A percentile compares a stretch with the other conserved stretches of the same genome.
Evolutionary conservation across 2,113 vertebrate genomes (phyloP).

Genomic region (Trichechus manatus): DNA sequence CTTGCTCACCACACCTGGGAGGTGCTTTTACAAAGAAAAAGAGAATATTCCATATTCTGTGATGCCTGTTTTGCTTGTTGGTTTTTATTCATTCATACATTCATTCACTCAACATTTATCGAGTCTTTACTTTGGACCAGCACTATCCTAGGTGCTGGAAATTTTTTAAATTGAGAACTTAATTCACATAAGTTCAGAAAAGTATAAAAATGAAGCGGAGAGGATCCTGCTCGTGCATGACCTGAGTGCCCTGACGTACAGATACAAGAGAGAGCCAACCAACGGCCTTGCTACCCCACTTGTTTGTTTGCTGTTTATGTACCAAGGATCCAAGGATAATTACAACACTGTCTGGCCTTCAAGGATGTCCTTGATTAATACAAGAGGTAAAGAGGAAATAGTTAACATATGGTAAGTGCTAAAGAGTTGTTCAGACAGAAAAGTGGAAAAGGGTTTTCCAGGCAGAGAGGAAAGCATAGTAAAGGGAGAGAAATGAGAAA

Average conservation of each 20-base stretch:
- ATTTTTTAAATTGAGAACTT: not conserved
- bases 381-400: not conserved
- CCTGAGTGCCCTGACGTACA: rapidly evolving
- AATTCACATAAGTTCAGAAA: not conserved
- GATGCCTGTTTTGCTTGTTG: too few relatives aligned
- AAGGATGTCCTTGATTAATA: too few relatives aligned
- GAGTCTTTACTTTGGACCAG: not conserved
- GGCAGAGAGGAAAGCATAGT: not conserved
- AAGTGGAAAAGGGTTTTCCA: not conserved
- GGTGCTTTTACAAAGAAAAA: not conserved
- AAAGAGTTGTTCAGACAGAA: not conserved
- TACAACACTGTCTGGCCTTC: too few relatives aligned
- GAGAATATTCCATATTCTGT: not conserved
- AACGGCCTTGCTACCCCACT: rapidly evolving
- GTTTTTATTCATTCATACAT: not conserved
- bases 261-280: not conserved
- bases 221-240: too few relatives aligned
- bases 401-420: not conserved
- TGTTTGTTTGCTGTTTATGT: not conserved
- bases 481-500: too few relatives aligned
- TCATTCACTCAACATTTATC: not conserved
- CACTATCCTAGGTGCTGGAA: not conserved
- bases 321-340: too few relatives aligned
- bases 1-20: too few relatives aligned
- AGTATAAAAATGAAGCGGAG: too few relatives aligned